phyloP scores from a whole-genome alignment of 64 coral and sea anemone genomes.

The Stichodactyla helianthus region DNA sequence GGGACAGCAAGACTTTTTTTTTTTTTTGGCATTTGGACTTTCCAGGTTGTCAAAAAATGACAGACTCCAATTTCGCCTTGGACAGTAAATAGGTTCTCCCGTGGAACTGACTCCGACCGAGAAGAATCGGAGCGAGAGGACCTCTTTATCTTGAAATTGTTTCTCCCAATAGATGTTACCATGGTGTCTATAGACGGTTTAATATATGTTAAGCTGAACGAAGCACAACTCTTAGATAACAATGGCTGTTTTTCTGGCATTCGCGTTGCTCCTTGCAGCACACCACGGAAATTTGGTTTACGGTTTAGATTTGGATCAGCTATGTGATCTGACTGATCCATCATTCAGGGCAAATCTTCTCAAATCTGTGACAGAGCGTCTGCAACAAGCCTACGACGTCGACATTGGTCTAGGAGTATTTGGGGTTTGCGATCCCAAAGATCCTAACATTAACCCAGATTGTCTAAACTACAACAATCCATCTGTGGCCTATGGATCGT shows the following conservation, averaged over 20 bases:
- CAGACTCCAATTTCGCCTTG: no score
- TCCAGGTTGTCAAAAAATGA: no score
- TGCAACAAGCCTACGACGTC: neutral
- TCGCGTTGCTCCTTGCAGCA: neutral
- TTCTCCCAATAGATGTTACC: no score
- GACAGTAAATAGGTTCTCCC: no score
- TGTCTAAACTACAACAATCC: conserved; percentile 12
- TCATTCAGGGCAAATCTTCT: neutral
- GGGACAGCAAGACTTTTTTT: no score
- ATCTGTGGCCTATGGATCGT: conserved; percentile 8
- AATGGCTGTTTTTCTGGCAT: neutral
- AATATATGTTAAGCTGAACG: no score
- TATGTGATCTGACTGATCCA: neutral
- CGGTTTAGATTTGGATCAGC: neutral
- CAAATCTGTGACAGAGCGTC: neutral
- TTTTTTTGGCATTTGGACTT: no score
- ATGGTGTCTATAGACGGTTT: no score
- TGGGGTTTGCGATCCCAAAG: conserved; percentile 26
- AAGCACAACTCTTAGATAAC: no score
- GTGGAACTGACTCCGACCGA: no score
- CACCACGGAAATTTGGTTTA: neutral
- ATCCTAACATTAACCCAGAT: conserved; percentile 22
- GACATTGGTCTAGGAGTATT: neutral
- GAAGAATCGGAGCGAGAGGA: no score
- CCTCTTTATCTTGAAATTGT: no score